Evolutionary conservation across 53 echinoderm and acorn worm genomes (phyloP).

Genomic region (Patiria pectinifera): DNA sequence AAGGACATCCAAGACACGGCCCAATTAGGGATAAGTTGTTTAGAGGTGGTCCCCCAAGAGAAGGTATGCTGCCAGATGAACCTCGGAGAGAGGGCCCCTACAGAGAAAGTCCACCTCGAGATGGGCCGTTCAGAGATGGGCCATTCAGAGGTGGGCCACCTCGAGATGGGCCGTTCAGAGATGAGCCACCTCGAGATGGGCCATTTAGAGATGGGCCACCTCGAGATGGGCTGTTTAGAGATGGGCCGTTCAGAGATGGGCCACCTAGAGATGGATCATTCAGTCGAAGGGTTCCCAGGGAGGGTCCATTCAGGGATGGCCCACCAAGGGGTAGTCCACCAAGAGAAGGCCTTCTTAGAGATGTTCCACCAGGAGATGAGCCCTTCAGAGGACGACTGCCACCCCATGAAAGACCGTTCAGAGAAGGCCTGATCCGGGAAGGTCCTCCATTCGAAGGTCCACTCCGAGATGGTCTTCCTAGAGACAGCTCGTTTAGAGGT

Average conservation of each 20-base stretch:
- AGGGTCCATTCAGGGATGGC: constrained; percentile 30
- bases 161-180: neutral
- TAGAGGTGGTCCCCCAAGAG: constrained; percentile 44
- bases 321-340: constrained; percentile 25
- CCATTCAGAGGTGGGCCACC: constrained; percentile 16
- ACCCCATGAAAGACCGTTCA: constrained; percentile 1
- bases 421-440: constrained; percentile 13
- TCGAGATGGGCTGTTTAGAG: constrained; percentile 13
- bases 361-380: neutral
- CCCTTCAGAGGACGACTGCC: constrained; percentile 23
- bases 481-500: constrained; percentile 20
- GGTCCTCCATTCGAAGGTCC: constrained; percentile 2
- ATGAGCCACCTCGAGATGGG: neutral
- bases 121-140: constrained; percentile 32
- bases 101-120: constrained; percentile 3
- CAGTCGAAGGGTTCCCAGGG: constrained; percentile 3
- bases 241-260: neutral
- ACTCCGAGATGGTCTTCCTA: constrained; percentile 26
- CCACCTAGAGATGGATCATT: constrained; percentile 33
- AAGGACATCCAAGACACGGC: neutral
- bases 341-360: constrained; percentile 13
- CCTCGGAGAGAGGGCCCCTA: constrained; percentile 22
- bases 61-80: constrained; percentile 35
- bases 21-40: constrained; percentile 8
- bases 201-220: neutral